These are phyloP conservation scores for Podotricha telesiphe DNA, from an alignment of 2,888 invertebrate genomes.

Conservation along the genomic window DNA sequence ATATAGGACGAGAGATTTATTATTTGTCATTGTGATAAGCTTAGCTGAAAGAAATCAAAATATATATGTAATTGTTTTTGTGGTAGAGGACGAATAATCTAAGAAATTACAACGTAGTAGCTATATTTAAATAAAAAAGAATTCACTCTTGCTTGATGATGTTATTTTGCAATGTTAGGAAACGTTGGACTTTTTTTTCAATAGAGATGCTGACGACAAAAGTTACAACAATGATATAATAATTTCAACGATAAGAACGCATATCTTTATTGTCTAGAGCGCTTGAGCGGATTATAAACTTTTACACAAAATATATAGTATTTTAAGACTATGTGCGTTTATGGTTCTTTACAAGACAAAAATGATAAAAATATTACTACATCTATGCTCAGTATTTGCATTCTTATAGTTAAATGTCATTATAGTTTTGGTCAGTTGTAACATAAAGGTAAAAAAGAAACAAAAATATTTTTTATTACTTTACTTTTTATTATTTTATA, in stretches of 20 bases:
- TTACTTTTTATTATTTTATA: no score
- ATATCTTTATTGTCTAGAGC: neutral
- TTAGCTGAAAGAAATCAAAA: slow-evolving; percentile 37
- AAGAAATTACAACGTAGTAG: neutral
- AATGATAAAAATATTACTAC: no score
- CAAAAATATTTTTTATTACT: no score
- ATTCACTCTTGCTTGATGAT: neutral
- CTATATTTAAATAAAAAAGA: neutral
- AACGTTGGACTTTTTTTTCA: no score
- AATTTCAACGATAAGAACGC: neutral
- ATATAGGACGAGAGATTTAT: slow-evolving; percentile 45
- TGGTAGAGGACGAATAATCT: no score
- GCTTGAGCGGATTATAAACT: neutral
- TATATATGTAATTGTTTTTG: no score
- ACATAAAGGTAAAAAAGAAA: no score
- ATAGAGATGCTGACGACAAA: neutral
- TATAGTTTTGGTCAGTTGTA: no score
- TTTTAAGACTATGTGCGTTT: no score
- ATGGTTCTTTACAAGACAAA: no score
- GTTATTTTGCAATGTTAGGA: neutral
- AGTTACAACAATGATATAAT: neutral
- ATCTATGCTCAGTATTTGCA: no score
- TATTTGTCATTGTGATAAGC: slow-evolving; percentile 49
- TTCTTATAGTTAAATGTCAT: no score
- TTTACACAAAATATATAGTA: neutral